phyloP scores from a whole-genome alignment of 1,140 invertebrate species.

The Trachelipus rathkii region DNA sequence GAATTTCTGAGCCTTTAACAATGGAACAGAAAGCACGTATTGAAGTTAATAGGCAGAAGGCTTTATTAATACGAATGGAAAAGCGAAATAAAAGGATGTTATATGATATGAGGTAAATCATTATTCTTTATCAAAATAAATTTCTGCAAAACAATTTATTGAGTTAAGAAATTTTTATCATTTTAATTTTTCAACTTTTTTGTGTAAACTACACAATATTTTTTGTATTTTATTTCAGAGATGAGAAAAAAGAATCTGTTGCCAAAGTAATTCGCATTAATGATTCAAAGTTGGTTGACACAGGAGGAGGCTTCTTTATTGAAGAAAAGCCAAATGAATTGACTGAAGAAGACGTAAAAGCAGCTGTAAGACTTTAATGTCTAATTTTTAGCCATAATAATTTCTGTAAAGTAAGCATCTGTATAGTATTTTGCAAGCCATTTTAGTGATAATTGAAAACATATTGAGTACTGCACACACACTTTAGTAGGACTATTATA shows the following conservation, averaged over 20 bases:
- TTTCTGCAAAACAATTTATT: background rate
- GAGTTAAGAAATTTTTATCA: background rate
- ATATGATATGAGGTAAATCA: background rate
- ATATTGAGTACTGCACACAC: too few relatives aligned
- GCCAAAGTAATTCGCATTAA: constrained; percentile 57
- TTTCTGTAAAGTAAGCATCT: too few relatives aligned
- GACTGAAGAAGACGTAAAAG: constrained; percentile 55
- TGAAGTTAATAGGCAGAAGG: background rate
- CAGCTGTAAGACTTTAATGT: constrained; percentile 46
- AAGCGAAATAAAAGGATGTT: background rate
- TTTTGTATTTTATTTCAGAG: constrained; percentile 28
- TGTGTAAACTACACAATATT: background rate
- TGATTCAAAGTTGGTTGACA: constrained; percentile 68
- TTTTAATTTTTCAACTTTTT: background rate
- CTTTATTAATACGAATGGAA: background rate
- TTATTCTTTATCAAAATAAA: background rate
- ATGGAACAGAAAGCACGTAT: background rate
- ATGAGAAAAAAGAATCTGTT: constrained; percentile 40
- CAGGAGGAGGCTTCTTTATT: constrained; percentile 80
- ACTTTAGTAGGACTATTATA: too few relatives aligned
- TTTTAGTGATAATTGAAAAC: too few relatives aligned
- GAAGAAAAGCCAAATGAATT: constrained; percentile 59
- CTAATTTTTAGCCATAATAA: background rate
- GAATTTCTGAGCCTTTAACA: background rate
- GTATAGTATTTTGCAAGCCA: too few relatives aligned